phyloP scores from a whole-genome alignment of 1,140 invertebrate genomes.

The Dolichoris vasculosae region DNA sequence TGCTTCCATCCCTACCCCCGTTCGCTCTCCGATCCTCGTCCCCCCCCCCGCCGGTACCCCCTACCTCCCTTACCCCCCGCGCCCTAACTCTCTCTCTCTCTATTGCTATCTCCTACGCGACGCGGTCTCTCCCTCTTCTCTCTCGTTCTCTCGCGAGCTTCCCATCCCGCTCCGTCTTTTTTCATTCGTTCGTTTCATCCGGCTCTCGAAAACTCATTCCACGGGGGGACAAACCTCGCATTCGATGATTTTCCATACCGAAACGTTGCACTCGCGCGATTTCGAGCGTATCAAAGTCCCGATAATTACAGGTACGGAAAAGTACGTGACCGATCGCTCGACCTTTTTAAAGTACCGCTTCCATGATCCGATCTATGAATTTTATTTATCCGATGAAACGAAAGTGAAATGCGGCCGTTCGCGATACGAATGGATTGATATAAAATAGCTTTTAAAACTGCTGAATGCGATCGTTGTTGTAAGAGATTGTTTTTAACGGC shows the following conservation, averaged over 20 bases:
- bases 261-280: not conserved
- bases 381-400: not conserved
- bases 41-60: constrained; percentile 13
- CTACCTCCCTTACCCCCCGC: not conserved
- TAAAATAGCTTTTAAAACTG: too few relatives aligned
- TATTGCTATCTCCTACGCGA: constrained; percentile 46
- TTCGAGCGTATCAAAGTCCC: not conserved
- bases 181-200: constrained; percentile 56
- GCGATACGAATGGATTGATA: not conserved
- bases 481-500: too few relatives aligned
- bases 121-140: constrained; percentile 20
- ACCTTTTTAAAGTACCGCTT: not conserved
- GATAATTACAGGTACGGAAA: constrained; percentile 29
- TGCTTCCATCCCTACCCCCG: constrained; percentile 59
- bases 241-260: constrained; percentile 68
- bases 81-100: constrained; percentile 52
- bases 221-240: constrained; percentile 60
- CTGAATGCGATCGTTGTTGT: too few relatives aligned
- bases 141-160: constrained; percentile 49
- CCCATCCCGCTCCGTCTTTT: constrained; percentile 31
- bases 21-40: not conserved
- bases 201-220: constrained; percentile 52
- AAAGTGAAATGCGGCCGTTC: not conserved
- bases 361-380: not conserved
- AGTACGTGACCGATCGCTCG: not conserved